Conservation (phyloP, 2,113 vertebrate species). For the Colistium nudipinnis region DNA sequence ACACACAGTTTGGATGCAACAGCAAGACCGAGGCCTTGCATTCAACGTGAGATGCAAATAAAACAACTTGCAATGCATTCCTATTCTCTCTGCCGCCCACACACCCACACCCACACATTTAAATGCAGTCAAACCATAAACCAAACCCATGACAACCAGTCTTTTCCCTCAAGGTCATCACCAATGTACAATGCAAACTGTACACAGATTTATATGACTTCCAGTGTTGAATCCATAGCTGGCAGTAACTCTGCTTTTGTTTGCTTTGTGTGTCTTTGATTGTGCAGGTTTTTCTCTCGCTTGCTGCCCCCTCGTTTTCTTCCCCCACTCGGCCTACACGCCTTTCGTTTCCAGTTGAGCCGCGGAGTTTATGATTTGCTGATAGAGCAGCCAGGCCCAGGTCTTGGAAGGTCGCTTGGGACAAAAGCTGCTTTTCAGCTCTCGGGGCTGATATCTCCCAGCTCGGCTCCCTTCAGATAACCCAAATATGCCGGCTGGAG, state of each 20-base stretch:
- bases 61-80: background rate
- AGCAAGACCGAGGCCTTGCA: too few relatives aligned
- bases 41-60: background rate
- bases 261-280: slow-evolving; percentile 55
- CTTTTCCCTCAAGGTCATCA: slow-evolving; percentile 24
- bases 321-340: background rate
- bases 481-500: slow-evolving; percentile 45
- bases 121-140: background rate
- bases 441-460: slow-evolving; percentile 56
- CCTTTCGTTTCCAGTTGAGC: slow-evolving; percentile 40
- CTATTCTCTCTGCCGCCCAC: background rate
- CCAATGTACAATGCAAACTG: slow-evolving; percentile 13
- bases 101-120: background rate
- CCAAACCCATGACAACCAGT: too few relatives aligned
- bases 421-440: slow-evolving; percentile 77
- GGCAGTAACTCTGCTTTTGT: slow-evolving; percentile 15
- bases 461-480: slow-evolving; percentile 51
- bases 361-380: slow-evolving; percentile 67
- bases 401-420: slow-evolving; percentile 49
- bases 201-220: slow-evolving; percentile 2
- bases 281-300: background rate
- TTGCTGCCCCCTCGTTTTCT: background rate
- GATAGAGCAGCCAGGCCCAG: slow-evolving; percentile 56
- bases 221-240: slow-evolving; percentile 23
- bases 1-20: too few relatives aligned